phyloP scores from a whole-genome alignment of 2,888 invertebrate species.

The Conomelus anceps region DNA sequence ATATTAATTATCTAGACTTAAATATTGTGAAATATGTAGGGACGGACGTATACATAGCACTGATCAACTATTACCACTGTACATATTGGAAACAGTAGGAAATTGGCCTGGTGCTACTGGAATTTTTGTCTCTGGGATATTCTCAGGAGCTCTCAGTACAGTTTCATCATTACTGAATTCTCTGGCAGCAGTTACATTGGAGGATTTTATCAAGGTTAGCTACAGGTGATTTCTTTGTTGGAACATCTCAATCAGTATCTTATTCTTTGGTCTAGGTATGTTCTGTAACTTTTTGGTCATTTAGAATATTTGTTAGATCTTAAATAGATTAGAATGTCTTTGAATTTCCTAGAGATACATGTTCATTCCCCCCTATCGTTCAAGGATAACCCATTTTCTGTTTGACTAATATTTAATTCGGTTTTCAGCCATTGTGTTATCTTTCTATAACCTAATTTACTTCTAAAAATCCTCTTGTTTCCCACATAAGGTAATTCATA shows the following conservation, averaged over 20 bases:
- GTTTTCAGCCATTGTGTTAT: no score
- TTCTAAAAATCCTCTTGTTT: no score
- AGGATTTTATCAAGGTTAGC: conserved; percentile 67
- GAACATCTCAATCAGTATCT: not conserved
- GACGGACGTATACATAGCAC: conserved; percentile 39
- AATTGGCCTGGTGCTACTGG: conserved; percentile 75
- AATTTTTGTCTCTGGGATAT: conserved; percentile 77
- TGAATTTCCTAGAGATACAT: no score
- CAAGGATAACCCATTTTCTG: no score
- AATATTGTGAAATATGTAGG: conserved; percentile 7
- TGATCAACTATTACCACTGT: conserved; percentile 71
- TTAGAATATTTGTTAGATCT: no score
- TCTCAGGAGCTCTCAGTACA: conserved; percentile 81
- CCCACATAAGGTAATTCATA: no score
- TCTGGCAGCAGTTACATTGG: conserved; percentile 79
- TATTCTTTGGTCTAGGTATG: no score
- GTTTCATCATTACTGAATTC: conserved; percentile 88
- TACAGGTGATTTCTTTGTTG: not conserved
- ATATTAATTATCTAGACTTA: not conserved
- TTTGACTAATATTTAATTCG: no score
- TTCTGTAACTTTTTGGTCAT: no score
- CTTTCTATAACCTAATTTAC: no score
- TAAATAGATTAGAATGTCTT: no score
- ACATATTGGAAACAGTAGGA: conserved; percentile 71
- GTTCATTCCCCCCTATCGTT: no score